A percentile compares a stretch with the other conserved stretches of the same genome.
Conservation (phyloP, 2,888 invertebrate genomes). For the Phania funesta region DNA sequence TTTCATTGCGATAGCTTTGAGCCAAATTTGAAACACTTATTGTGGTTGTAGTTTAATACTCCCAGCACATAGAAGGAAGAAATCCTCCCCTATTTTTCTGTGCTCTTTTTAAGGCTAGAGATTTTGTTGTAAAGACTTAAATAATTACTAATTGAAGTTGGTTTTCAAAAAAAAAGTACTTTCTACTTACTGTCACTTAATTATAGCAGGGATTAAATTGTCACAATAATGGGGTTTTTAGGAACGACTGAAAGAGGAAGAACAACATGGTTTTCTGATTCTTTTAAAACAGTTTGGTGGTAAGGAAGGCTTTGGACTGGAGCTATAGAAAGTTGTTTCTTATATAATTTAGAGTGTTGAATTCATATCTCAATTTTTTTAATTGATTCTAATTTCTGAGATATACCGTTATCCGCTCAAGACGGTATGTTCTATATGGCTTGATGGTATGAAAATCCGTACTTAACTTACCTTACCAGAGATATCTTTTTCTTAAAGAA, state of each 20-base stretch:
- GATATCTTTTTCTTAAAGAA: no score
- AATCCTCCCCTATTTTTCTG: conserved; percentile 22
- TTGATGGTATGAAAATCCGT: no score
- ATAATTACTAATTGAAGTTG: conserved; percentile 75
- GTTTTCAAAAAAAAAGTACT: conserved; percentile 61
- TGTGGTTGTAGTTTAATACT: conserved; percentile 41
- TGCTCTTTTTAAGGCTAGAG: conserved; percentile 16
- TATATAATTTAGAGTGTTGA: no score
- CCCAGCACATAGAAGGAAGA: no score
- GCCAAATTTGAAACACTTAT: conserved; percentile 61
- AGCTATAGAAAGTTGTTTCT: no score
- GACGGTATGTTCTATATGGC: no score
- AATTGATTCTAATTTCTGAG: no score
- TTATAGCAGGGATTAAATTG: conserved; percentile 72
- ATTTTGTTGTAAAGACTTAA: conserved; percentile 67
- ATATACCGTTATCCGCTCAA: no score
- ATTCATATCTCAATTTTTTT: background rate
- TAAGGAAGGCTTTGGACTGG: no score
- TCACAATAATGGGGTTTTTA: conserved; percentile 72
- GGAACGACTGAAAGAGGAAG: conserved; percentile 2
- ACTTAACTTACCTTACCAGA: no score
- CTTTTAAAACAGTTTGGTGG: background rate
- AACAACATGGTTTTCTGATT: background rate
- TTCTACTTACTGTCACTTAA: conserved; percentile 56
- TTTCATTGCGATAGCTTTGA: conserved; percentile 34